Conservation (phyloP, 2,888 invertebrate genomes). For the Sympetrum striolatum region DNA sequence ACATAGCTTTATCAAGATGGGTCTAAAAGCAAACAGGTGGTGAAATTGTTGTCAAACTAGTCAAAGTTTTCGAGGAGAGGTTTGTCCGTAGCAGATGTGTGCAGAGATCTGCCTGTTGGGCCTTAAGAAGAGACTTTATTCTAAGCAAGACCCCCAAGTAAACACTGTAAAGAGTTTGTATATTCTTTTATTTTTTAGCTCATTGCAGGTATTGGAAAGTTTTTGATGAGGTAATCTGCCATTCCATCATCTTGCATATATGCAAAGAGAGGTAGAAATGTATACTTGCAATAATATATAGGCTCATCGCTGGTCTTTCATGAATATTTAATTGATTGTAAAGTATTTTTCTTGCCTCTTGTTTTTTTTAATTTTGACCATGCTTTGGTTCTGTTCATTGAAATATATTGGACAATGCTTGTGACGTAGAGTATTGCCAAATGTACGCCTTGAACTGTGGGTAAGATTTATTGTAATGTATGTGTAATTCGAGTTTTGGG, state of each 20-base stretch:
- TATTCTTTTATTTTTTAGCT: conserved; percentile 11
- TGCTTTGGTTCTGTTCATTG: background rate
- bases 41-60: conserved; percentile 3
- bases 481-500: background rate
- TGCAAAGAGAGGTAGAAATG: background rate
- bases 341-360: background rate
- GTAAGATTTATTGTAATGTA: background rate
- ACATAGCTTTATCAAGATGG: background rate
- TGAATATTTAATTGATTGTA: background rate
- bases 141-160: background rate
- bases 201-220: background rate
- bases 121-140: background rate
- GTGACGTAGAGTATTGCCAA: background rate
- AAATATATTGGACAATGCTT: background rate
- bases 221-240: background rate
- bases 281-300: background rate
- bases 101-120: background rate
- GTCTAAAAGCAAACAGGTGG: background rate
- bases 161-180: background rate
- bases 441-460: background rate
- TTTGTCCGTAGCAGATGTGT: background rate
- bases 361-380: background rate
- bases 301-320: background rate
- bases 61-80: conserved; percentile 2
- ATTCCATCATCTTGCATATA: background rate